Base-by-base conservation (phyloP, 2,888 invertebrate species). In the Mystacides longicornis region DNA sequence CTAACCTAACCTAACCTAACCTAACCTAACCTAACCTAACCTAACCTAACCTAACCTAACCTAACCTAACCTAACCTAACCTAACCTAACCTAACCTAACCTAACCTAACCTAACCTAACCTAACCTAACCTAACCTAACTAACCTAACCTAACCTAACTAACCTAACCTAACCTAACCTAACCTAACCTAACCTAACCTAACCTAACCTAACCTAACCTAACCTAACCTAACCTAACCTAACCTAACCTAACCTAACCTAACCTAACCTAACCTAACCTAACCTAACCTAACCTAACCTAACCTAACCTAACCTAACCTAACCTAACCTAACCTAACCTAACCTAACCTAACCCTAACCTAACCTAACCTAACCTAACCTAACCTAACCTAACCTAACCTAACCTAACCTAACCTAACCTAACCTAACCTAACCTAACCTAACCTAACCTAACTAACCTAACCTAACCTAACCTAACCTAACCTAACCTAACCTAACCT, bases 1-100 rank as follows among this genome's bases (percentile, higher is more conserved):
- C 37, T 37, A 37, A 37, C 37, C 37, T 37, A 37, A 37, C 37
- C 37, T 37, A 37, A 37, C 27, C 27, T 27, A 27, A 27, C 27
- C 27, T 27, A 27, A 27, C 27, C 27, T 27, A 27, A 27, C 27
- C 27, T 27, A 27, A 27, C 27, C 27, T 27, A 27, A 27, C 27
- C 27, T 27, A 27, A 27, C 27, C 27, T 27, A 27, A 27, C 27
- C 27, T 27, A 27, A 27, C 27, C 27, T 27, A 27, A 27, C 27
- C 27, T 27, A 27, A 27, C 27, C 27, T 27, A 27, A 27, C 27
- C 27, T 27, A 27, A 27, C 27, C 27, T 27, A 27, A 27, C 27
- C 27, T 27, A 27, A 27, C 27, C 27, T 27, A 27, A 27, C 27
- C 27, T 27, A 27, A 27, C 27, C 27, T 27, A 27, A 27, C 27